phyloP scores from a whole-genome alignment of 92 coral and sea anemone species.

The Siderastrea radians region DNA sequence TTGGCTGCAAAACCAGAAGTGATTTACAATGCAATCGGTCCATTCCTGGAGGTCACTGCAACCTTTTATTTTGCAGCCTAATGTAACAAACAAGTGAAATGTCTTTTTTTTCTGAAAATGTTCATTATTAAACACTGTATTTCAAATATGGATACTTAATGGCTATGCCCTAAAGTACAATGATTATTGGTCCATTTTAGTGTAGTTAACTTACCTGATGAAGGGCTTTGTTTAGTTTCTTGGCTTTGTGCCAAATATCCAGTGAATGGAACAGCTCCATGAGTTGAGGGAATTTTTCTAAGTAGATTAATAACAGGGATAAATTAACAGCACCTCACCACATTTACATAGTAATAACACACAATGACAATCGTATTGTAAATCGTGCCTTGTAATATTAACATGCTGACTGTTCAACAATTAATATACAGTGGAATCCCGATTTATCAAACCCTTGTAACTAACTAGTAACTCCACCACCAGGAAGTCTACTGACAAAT shows the following conservation, averaged over 20 bases:
- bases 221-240: conserved; percentile 62
- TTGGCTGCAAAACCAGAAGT: conserved; percentile 72
- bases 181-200: conserved; percentile 27
- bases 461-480: background rate
- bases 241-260: conserved; percentile 77
- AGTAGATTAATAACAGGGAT: too few relatives aligned
- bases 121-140: background rate
- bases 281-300: conserved; percentile 60
- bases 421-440: background rate
- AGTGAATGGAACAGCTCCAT: conserved; percentile 60
- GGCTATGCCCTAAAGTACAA: background rate
- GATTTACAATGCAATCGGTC: conserved; percentile 60
- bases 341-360: too few relatives aligned
- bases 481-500: background rate
- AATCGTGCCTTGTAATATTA: background rate
- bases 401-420: background rate
- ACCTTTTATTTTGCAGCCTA: conserved; percentile 59
- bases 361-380: background rate
- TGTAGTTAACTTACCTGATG: too few relatives aligned
- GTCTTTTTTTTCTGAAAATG: background rate
- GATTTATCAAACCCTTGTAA: too few relatives aligned
- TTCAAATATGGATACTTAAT: background rate
- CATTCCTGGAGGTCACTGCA: conserved; percentile 53
- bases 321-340: too few relatives aligned
- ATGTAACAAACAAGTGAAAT: conserved; percentile 4